These are phyloP conservation scores for Oscarella lobularis DNA, from an alignment of 37 sponge, comb jelly and placozoan species.

Conservation along the genomic window DNA sequence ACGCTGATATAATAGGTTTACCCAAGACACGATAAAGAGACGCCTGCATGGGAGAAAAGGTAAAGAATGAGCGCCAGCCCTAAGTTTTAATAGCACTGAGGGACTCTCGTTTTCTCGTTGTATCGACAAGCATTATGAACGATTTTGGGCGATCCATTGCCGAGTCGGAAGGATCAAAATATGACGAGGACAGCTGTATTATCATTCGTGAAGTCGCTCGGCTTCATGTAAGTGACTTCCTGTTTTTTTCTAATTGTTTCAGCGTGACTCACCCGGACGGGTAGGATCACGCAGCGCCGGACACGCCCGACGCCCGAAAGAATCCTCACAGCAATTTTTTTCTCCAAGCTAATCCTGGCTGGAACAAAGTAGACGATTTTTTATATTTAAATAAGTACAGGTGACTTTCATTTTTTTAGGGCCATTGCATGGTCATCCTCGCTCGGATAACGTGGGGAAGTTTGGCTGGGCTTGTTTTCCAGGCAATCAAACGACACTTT, in stretches of 20 bases:
- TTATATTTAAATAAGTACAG: too few relatives aligned
- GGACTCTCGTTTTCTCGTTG: not conserved
- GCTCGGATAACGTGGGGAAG: too few relatives aligned
- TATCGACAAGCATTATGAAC: not conserved
- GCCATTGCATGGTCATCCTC: too few relatives aligned
- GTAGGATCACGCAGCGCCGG: constrained; percentile 24
- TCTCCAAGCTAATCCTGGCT: constrained; percentile 35
- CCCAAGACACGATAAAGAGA: not conserved
- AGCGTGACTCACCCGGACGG: not conserved
- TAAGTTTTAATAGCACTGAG: not conserved
- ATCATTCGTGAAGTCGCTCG: too few relatives aligned
- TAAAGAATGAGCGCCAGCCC: not conserved
- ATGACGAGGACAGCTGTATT: too few relatives aligned
- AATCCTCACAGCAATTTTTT: constrained; percentile 68
- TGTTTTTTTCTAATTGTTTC: too few relatives aligned
- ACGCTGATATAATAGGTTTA: not conserved
- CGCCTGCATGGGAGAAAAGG: constrained; percentile 2
- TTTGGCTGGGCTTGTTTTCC: too few relatives aligned
- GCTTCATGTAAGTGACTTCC: too few relatives aligned
- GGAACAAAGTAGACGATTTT: constrained; percentile 24
- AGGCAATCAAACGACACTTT: too few relatives aligned
- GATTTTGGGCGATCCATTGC: not conserved
- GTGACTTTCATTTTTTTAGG: too few relatives aligned
- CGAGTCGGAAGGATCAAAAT: too few relatives aligned
- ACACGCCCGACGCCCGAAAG: constrained; percentile 10